Conservation (phyloP, 2,888 invertebrate species). For the Agrilus biguttatus region DNA sequence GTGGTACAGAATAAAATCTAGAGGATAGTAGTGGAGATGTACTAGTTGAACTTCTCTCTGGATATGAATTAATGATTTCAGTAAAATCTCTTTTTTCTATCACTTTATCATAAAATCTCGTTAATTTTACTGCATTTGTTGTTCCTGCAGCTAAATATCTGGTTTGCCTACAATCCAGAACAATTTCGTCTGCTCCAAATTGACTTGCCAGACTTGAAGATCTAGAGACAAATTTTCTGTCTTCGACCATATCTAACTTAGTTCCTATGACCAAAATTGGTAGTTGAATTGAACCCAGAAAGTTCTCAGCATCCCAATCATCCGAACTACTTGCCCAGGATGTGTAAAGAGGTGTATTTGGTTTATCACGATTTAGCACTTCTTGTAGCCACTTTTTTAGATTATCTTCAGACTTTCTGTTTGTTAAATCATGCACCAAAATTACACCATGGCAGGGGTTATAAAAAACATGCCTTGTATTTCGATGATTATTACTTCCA, state of each 20-base stretch:
- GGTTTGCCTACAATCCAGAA: slow-evolving; percentile 57
- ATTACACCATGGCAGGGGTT: slow-evolving; percentile 89
- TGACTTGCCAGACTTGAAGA: slow-evolving; percentile 66
- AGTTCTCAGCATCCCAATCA: slow-evolving; percentile 74
- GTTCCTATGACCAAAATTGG: slow-evolving; percentile 92
- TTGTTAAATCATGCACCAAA: slow-evolving; percentile 91
- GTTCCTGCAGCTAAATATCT: slow-evolving; percentile 87
- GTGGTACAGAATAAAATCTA: slow-evolving; percentile 26
- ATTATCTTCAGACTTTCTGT: slow-evolving; percentile 89
- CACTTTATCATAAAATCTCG: slow-evolving; percentile 86
- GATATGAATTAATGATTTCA: slow-evolving; percentile 21
- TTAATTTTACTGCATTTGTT: slow-evolving; percentile 84
- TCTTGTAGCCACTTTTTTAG: slow-evolving; percentile 87
- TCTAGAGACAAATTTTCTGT: slow-evolving; percentile 50
- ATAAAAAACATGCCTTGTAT: slow-evolving; percentile 88
- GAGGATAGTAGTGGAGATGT: slow-evolving; percentile 24
- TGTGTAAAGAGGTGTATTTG: slow-evolving; percentile 12
- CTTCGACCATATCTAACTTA: slow-evolving; percentile 75
- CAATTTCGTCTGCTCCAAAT: slow-evolving; percentile 87
- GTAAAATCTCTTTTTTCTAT: slow-evolving; percentile 37
- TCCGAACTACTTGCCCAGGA: slow-evolving; percentile 29
- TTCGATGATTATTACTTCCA: slow-evolving; percentile 84
- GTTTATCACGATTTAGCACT: slow-evolving; percentile 62
- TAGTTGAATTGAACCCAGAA: slow-evolving; percentile 73
- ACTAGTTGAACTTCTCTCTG: slow-evolving; percentile 22